Conservation (phyloP, 2,888 invertebrate species). For the Acrobasis repandana region DNA sequence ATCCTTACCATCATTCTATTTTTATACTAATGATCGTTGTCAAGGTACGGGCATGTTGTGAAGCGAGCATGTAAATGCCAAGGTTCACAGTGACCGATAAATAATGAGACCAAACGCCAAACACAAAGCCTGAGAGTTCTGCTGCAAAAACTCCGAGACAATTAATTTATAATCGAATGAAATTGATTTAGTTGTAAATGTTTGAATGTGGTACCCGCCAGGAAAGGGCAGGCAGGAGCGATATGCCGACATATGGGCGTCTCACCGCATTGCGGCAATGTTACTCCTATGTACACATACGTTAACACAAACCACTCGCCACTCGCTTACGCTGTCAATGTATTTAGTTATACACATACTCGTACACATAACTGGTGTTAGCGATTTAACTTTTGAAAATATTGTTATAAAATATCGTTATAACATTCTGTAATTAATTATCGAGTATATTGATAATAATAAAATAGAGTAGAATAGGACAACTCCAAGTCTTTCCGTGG, state of each 20-base stretch:
- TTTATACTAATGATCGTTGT: slow-evolving; percentile 22
- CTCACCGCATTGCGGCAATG: slow-evolving; percentile 78
- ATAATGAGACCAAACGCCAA: slow-evolving; percentile 10
- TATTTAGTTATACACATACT: slow-evolving; percentile 19
- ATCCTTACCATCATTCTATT: slow-evolving; percentile 13
- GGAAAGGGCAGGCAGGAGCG: slow-evolving; percentile 76
- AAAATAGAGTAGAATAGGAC: too few species aligned
- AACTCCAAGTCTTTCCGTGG: too few species aligned
- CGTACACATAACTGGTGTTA: background rate
- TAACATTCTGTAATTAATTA: background rate
- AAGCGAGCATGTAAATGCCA: slow-evolving; percentile 19
- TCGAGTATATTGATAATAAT: too few species aligned
- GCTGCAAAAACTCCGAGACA: background rate
- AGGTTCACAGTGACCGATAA: slow-evolving; percentile 21
- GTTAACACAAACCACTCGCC: slow-evolving; percentile 63
- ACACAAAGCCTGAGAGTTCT: background rate
- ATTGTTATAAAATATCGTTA: background rate
- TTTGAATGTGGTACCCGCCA: slow-evolving; percentile 47
- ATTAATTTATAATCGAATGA: slow-evolving; percentile 22
- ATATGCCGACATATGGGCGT: slow-evolving; percentile 75
- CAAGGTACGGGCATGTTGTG: slow-evolving; percentile 18
- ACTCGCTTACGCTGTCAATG: slow-evolving; percentile 49
- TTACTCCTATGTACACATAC: slow-evolving; percentile 71
- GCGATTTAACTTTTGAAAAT: slow-evolving; percentile 9
- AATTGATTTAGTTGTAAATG: slow-evolving; percentile 44